Base-by-base conservation (phyloP, 2,888 invertebrate species). In the Adelphocoris suturalis region DNA sequence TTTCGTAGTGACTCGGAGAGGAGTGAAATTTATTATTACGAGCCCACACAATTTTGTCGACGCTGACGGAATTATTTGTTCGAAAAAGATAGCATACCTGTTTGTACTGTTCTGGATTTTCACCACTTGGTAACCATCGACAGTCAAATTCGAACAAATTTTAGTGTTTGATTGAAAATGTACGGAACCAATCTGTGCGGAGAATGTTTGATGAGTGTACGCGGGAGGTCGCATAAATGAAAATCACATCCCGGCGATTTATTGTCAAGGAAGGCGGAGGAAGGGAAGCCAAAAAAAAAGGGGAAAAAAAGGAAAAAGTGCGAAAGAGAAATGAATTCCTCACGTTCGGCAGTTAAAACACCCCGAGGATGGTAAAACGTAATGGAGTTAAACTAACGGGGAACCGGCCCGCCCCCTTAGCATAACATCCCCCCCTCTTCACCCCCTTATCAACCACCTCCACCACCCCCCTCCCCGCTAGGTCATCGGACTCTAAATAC, bases 401-500 rank as follows among this genome's bases (percentile, higher is more conserved):
- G 23, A 23, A 11, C 78, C 47, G 37, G 78, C 47, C 19, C 78
- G 37, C n/a, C 78, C 78, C 78, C 46, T 28, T 19, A 47, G 78
- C 47, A 46, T 75, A 23, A 27, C 75, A n/a, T 47, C 37, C 9
- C n/a, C 61, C 55, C 52, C 80, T 7, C 37, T n/a, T 7, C 12
- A 0, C 46, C 80, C 80, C 37, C 46, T 5, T n/a, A 68, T 68
- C 23, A n/a, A 19, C 76, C 28, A 7, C 76, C 28, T n/a, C 47
- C 46, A 7, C 47, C 27, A 52, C 23, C 84, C 84, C 84, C 13
- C 27, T 4, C 9, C 19, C 27, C 46, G 19, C 46, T 27, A 46
- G 86, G 86, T 86, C 86, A 86, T 86, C 86, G 86, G 86, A 86
- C 86, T 86, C 86, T 86, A 86, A 86, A 86, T 86, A 76, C 86